Conservation (phyloP, 2,797 vertebrate genomes). For the Botia almorhae region DNA sequence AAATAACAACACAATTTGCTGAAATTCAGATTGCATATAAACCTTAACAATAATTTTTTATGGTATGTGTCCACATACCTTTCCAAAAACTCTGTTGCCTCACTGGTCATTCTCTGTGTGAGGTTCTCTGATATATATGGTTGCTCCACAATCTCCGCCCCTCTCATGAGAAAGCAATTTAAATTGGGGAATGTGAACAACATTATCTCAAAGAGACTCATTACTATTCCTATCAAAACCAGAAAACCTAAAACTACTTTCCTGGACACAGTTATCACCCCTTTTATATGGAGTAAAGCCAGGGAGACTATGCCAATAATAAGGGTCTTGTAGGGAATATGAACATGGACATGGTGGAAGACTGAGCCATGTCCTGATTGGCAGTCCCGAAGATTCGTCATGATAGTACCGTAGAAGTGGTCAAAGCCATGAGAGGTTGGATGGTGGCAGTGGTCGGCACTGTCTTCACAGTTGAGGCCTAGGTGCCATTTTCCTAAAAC, state of each 20-base stretch:
- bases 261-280: conserved; percentile 63
- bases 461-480: conserved; percentile 83
- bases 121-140: conserved; percentile 81
- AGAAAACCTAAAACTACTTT: conserved; percentile 43
- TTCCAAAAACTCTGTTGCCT: conserved; percentile 80
- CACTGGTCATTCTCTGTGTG: conserved; percentile 81
- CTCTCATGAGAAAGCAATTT: conserved; percentile 88
- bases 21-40: not conserved
- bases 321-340: conserved; percentile 56
- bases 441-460: conserved; percentile 88
- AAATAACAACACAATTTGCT: conserved; percentile 12
- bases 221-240: conserved; percentile 2
- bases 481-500: conserved; percentile 91
- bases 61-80: conserved; percentile 69
- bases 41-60: not conserved
- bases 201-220: conserved; percentile 62
- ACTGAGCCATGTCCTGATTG: conserved; percentile 79
- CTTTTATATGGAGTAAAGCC: conserved; percentile 57
- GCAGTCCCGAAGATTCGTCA: conserved; percentile 90
- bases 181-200: conserved; percentile 74
- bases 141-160: conserved; percentile 81
- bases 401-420: conserved; percentile 84
- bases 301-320: conserved; percentile 62
- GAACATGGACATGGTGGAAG: conserved; percentile 64
- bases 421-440: conserved; percentile 86